These are phyloP conservation scores for Diorhabda elongata DNA, from an alignment of 1,140 invertebrate species.

Conservation along the genomic window DNA sequence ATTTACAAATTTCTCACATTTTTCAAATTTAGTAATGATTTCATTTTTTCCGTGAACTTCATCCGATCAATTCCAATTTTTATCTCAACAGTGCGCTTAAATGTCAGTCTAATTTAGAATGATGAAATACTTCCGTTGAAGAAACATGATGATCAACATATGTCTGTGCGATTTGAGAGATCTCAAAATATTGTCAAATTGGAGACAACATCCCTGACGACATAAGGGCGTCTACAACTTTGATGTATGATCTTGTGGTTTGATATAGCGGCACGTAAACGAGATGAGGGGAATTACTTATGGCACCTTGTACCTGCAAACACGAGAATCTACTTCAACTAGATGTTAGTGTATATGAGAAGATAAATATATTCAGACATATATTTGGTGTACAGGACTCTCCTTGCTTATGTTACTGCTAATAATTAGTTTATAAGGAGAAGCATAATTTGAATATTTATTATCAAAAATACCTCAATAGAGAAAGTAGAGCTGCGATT, in stretches of 20 bases:
- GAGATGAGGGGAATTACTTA: background rate
- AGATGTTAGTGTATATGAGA: background rate
- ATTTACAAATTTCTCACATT: background rate
- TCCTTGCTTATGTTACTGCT: no score
- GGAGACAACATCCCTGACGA: slow-evolving; percentile 1
- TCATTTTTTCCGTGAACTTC: background rate
- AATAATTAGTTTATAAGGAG: no score
- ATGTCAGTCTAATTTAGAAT: slow-evolving; percentile 1
- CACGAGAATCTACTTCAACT: background rate
- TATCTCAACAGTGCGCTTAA: background rate
- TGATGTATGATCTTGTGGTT: slow-evolving; percentile 2
- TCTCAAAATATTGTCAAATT: background rate
- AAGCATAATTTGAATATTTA: no score
- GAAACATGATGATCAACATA: slow-evolving; percentile 1
- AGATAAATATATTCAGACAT: no score
- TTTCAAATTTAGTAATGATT: background rate
- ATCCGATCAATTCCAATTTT: background rate
- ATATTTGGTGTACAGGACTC: no score
- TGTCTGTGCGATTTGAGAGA: background rate
- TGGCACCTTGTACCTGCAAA: background rate
- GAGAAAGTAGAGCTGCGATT: no score
- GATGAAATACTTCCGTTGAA: background rate
- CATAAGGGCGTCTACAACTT: background rate
- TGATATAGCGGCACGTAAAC: background rate
- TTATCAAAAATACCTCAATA: no score